A percentile compares a stretch with the other conserved stretches of the same genome.
Conservation (phyloP, 2,797 vertebrate genomes). For the Botia almorhae region DNA sequence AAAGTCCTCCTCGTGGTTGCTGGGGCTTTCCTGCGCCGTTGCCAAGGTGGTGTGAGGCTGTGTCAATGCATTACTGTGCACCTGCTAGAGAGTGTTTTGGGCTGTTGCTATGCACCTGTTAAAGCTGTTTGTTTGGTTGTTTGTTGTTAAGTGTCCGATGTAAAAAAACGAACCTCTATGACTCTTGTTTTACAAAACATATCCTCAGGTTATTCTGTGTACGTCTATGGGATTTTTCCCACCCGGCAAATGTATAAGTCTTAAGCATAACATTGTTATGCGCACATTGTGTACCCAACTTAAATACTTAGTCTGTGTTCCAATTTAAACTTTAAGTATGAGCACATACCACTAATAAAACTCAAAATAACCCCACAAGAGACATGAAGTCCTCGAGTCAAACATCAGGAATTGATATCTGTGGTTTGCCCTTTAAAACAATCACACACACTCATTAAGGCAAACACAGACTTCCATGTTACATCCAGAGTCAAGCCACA, state of each 20-base stretch:
- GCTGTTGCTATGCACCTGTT: not conserved
- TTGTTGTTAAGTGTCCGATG: not conserved
- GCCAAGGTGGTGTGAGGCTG: no score
- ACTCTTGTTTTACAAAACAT: no score
- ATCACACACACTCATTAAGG: not conserved
- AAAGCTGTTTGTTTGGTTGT: not conserved
- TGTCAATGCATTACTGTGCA: no score
- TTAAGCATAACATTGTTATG: no score
- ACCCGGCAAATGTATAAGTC: no score
- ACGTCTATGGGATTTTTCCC: no score
- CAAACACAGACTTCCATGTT: conserved; percentile 5
- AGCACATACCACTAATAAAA: no score
- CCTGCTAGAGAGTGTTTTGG: not conserved
- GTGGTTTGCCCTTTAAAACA: conserved; percentile 3
- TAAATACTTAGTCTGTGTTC: no score
- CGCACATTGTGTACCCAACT: no score
- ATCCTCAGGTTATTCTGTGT: no score
- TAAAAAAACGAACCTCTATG: no score
- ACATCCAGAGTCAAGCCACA: conserved; percentile 26
- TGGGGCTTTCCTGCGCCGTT: not conserved
- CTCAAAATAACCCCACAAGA: not conserved
- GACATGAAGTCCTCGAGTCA: conserved; percentile 3
- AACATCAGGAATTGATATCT: conserved; percentile 33
- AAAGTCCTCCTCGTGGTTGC: not conserved
- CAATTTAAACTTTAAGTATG: no score